Evolutionary conservation across 2,888 invertebrate species (phyloP).

Genomic region (Xestoiulus laeticollis): DNA sequence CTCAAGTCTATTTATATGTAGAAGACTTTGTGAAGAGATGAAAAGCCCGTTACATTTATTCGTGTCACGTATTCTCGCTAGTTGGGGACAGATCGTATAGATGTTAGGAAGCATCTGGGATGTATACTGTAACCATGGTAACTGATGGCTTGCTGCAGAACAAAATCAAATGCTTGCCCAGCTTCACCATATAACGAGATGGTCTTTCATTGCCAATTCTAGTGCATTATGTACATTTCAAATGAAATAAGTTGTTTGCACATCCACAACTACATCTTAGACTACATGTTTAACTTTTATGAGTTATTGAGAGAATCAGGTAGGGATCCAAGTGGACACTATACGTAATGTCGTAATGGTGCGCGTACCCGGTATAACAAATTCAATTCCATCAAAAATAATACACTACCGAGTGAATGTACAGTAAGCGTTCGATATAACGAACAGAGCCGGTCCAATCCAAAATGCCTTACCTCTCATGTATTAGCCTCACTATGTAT

Average conservation of each 20-base stretch:
- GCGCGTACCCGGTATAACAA: not conserved
- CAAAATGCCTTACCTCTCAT: too few relatives aligned
- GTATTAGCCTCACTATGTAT: too few relatives aligned
- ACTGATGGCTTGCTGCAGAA: not conserved
- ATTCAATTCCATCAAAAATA: slow-evolving; percentile 23
- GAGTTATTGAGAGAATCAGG: slow-evolving; percentile 27
- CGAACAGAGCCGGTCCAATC: too few relatives aligned
- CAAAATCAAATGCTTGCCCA: slow-evolving; percentile 30
- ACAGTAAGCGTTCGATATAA: too few relatives aligned
- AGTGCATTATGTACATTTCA: slow-evolving; percentile 21
- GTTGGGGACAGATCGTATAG: slow-evolving; percentile 27
- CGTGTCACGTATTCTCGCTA: not conserved
- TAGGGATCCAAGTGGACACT: not conserved
- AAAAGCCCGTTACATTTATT: slow-evolving; percentile 5
- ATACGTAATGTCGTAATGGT: not conserved
- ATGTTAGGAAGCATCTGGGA: slow-evolving; percentile 22
- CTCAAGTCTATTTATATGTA: not conserved
- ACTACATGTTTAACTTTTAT: slow-evolving; percentile 32
- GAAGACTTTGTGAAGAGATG: not conserved
- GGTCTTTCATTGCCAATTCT: slow-evolving; percentile 29
- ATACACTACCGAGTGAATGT: not conserved
- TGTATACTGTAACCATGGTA: not conserved
- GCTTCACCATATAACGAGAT: not conserved
- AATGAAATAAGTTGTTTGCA: slow-evolving; percentile 41
- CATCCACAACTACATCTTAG: not conserved